These are phyloP conservation scores for Rhabdomys dilectus DNA, from an alignment of 2,113 vertebrate genomes.

Conservation along the genomic window DNA sequence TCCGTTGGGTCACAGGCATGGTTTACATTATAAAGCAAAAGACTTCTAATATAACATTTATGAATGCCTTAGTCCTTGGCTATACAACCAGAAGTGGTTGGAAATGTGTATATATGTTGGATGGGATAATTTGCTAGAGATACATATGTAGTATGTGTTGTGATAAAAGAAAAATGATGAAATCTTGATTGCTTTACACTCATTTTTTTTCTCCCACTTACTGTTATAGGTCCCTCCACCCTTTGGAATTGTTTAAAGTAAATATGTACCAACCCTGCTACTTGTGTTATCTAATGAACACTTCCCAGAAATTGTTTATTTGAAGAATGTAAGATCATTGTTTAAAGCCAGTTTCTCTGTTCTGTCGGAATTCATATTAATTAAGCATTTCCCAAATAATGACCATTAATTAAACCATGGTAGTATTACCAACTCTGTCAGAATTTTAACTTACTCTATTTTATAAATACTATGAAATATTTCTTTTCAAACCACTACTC, in stretches of 20 bases:
- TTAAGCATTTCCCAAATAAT: conserved; percentile 16
- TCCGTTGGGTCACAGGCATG: conserved; percentile 86
- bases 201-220: not conserved
- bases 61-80: conserved; percentile 80
- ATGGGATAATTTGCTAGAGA: not conserved
- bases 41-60: conserved; percentile 88
- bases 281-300: not conserved
- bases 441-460: not conserved
- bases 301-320: not conserved
- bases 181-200: not conserved
- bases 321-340: not conserved
- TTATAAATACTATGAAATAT: conserved; percentile 16
- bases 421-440: not conserved
- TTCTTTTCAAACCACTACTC: conserved; percentile 8
- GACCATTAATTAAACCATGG: not conserved
- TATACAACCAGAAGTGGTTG: conserved; percentile 12
- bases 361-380: not conserved
- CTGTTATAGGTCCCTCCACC: not conserved
- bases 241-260: not conserved
- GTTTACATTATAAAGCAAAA: conserved; percentile 85
- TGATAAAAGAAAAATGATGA: not conserved
- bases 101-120: not conserved
- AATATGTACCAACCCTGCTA: not conserved
- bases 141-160: not conserved
- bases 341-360: not conserved